These are phyloP conservation scores for Lophotriccus pileatus DNA, from an alignment of 2,797 vertebrate genomes.

Conservation along the genomic window DNA sequence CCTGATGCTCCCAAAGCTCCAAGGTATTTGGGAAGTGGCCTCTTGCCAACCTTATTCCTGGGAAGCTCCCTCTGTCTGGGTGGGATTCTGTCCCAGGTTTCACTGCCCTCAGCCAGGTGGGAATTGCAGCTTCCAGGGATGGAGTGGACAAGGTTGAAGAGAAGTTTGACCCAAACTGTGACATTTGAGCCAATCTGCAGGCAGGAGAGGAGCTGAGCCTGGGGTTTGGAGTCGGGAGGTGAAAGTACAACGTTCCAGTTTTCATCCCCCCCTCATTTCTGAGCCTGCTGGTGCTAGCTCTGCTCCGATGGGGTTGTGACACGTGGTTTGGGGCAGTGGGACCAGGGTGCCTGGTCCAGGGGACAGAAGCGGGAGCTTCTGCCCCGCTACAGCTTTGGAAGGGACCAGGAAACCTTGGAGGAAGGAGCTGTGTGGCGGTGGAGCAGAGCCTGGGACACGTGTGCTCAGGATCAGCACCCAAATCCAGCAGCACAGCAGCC, in stretches of 20 bases:
- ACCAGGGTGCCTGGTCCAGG: neutral
- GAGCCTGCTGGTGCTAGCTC: neutral
- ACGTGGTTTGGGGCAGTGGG: neutral
- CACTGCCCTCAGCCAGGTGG: neutral
- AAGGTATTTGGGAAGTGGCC: neutral
- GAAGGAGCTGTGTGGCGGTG: neutral
- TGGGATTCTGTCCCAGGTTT: neutral
- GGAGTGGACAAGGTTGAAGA: neutral
- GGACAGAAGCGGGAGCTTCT: neutral
- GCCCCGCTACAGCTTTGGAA: neutral
- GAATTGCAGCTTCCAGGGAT: neutral
- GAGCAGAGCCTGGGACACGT: neutral
- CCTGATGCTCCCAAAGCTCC: neutral
- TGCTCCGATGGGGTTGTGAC: neutral
- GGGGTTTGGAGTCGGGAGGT: neutral
- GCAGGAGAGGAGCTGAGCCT: neutral
- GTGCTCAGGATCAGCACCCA: neutral
- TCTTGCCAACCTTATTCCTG: neutral
- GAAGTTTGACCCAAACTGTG: neutral
- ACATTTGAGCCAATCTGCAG: neutral
- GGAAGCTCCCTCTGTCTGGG: rapidly evolving
- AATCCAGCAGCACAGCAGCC: neutral
- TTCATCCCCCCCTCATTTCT: neutral
- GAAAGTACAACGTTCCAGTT: neutral
- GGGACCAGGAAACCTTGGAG: neutral